A percentile compares a stretch with the other conserved stretches of the same genome.
Evolutionary conservation across 37 sponge, comb jelly and placozoan genomes (phyloP).

Genomic region (Oscarella lobularis): DNA sequence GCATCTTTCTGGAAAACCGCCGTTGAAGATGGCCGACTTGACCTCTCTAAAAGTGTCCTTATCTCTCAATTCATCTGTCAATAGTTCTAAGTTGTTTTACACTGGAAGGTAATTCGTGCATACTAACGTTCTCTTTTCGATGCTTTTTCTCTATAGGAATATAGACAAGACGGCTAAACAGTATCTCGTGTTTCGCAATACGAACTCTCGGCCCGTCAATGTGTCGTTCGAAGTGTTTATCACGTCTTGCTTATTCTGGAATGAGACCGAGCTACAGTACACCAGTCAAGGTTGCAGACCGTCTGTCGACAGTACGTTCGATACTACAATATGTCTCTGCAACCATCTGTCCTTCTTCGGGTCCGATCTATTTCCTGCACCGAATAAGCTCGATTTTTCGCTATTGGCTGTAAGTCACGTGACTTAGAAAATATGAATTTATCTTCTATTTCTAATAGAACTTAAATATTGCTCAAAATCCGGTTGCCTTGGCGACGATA

Average conservation of each 20-base stretch:
- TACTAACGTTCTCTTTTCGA: no score
- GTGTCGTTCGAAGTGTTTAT: not conserved
- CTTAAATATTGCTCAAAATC: not conserved
- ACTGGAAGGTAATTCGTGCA: no score
- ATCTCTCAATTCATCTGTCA: no score
- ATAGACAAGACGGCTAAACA: no score
- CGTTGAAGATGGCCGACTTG: no score
- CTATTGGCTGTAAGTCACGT: not conserved
- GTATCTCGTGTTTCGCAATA: no score
- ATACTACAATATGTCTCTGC: not conserved
- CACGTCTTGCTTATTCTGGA: not conserved
- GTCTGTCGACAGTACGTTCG: not conserved
- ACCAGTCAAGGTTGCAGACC: not conserved
- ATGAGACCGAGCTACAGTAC: not conserved
- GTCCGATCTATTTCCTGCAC: not conserved
- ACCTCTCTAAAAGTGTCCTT: no score
- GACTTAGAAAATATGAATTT: not conserved
- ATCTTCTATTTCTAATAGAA: not conserved
- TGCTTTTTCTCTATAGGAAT: no score
- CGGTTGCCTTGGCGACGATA: not conserved
- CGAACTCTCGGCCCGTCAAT: no score
- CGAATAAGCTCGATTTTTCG: not conserved
- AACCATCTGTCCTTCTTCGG: not conserved
- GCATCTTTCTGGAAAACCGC: no score
- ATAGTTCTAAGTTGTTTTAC: no score